Base-by-base conservation (phyloP, 2,113 vertebrate species). In the Mirza zaza region DNA sequence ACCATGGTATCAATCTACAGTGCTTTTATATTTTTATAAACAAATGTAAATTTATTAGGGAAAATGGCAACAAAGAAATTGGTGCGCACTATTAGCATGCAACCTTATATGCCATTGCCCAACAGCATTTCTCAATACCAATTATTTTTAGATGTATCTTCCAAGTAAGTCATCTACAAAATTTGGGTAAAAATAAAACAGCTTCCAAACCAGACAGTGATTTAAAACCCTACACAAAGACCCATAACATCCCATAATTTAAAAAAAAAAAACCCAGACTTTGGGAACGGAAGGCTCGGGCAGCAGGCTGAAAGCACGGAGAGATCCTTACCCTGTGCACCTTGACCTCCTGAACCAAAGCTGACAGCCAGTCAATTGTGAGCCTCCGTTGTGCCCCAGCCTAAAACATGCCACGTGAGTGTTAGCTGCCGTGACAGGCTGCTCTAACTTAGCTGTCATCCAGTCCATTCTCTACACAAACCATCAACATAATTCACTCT, bases 291-390 rank as follows among this genome's bases (percentile, higher is more conserved):
- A 79, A 96, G 57, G 57, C 18, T 82, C 29, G 42, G 10, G 14
- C 5, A n/a, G 13, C 45, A 1, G 36, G 86, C 34, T 96, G 95
- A 77, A 95, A 91, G 87, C 61, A 84, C 36, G 94, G 92, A 55
- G 15, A 97, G 21, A 65, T 83, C 25, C 80, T 96, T 82, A 96
- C 96, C 92, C 93, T n/a, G 1, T 83, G 59, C 94, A 97, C 96
- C 97, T 97, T 98, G 97, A 98, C 98, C 98, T 97, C 86, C 96
- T 98, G 98, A 99, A 98, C 98, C 98, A 79, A 98, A 99, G 98
- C 98, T 98, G 98, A 97, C 97, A 98, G 97, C 81, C 96, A 95
- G 91, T 98, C 97, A 96, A 89, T 95, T 98, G 95, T 84, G 96
- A 98, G 95, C 42, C 87, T 98, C 96, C 55, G 63, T 91, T 97